phyloP scores from a whole-genome alignment of 2,113 vertebrate genomes.

The Psittacus erithacus region DNA sequence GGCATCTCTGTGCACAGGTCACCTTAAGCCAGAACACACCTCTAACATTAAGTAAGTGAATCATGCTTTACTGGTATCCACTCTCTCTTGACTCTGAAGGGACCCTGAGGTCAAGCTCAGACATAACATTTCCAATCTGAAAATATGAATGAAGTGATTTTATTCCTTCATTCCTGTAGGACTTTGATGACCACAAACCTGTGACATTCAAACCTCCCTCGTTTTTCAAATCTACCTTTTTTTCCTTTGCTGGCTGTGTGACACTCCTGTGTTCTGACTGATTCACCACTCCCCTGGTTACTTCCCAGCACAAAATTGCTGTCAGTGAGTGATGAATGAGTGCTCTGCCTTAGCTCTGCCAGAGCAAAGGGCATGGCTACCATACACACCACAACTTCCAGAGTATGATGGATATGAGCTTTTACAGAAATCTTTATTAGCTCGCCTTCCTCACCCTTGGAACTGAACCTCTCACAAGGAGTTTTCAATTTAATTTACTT shows the following conservation, averaged over 20 bases:
- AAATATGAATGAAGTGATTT: neutral
- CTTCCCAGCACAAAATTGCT: slow-evolving; percentile 45
- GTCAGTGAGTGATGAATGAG: slow-evolving; percentile 1
- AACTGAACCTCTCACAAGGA: neutral
- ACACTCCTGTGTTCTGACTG: neutral
- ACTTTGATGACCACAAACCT: neutral
- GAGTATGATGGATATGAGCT: neutral
- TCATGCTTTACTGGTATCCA: neutral
- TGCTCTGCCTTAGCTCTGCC: neutral
- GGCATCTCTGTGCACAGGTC: neutral
- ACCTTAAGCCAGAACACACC: neutral
- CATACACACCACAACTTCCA: neutral
- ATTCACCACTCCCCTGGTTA: slow-evolving; percentile 28
- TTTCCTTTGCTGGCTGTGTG: neutral
- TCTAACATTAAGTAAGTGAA: neutral
- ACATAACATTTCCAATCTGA: neutral
- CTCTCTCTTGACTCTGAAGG: neutral
- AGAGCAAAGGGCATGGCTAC: slow-evolving; percentile 19
- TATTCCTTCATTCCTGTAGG: neutral
- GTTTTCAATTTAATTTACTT: slow-evolving; percentile 11
- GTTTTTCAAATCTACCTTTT: neutral
- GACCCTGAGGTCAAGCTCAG: neutral
- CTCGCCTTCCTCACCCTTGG: neutral
- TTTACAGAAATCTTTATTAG: slow-evolving; percentile 33
- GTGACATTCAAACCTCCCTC: neutral